A percentile compares a stretch with the other conserved stretches of the same genome.
Conservation (phyloP, 2,888 invertebrate species). For the Campoplex capitator region DNA sequence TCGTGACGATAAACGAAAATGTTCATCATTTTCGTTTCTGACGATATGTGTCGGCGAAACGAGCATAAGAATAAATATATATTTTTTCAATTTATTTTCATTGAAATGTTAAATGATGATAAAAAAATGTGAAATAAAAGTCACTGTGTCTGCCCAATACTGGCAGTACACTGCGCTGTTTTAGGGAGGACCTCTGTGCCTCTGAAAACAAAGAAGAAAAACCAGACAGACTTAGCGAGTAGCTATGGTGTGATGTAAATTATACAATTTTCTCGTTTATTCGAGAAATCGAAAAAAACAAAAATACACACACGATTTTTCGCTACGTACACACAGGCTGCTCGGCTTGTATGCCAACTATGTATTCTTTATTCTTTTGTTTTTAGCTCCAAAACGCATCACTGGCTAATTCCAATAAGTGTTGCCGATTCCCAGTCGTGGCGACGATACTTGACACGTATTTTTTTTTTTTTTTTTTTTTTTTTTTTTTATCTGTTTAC, state of each 20-base stretch:
- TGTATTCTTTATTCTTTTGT: conserved; percentile 1
- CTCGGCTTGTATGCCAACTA: conserved; percentile 72
- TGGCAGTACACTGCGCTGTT: conserved; percentile 82
- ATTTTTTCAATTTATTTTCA: conserved; percentile 12
- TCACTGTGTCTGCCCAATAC: conserved; percentile 83
- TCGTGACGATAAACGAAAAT: conserved; percentile 36
- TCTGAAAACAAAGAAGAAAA: conserved; percentile 81
- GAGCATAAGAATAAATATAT: conserved; percentile 39
- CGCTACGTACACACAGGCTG: conserved; percentile 78
- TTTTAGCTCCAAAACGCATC: conserved; percentile 75
- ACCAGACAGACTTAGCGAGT: conserved; percentile 82
- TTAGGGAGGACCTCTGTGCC: conserved; percentile 81
- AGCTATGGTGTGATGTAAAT: conserved; percentile 75
- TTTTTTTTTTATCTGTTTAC: background rate
- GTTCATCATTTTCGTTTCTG: conserved; percentile 12
- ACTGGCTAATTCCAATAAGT: conserved; percentile 82
- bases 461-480: background rate
- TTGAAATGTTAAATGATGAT: conserved; percentile 59
- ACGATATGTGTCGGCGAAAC: conserved; percentile 27
- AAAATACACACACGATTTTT: conserved; percentile 74
- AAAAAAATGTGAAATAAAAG: conserved; percentile 75
- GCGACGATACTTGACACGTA: conserved; percentile 27
- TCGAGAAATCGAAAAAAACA: conserved; percentile 59
- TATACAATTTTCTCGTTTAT: conserved; percentile 59
- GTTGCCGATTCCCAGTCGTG: conserved; percentile 81